These are phyloP conservation scores for Autographa gamma DNA, from an alignment of 2,888 invertebrate species.

Conservation along the genomic window DNA sequence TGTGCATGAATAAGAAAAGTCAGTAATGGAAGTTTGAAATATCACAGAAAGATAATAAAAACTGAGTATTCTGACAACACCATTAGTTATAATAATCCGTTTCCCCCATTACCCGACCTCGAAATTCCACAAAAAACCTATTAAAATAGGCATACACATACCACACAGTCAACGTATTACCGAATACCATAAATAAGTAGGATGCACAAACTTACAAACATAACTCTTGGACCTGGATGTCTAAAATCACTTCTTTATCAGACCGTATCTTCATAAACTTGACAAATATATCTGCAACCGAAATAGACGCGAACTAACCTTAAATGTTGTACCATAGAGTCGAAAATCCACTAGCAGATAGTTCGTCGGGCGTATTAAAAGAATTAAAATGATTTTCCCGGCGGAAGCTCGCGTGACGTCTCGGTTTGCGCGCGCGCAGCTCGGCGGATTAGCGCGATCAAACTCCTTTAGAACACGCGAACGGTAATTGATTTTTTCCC, in stretches of 20 bases:
- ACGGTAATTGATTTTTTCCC: slow-evolving; percentile 67
- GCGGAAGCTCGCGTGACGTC: slow-evolving; percentile 76
- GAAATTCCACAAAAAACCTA: slow-evolving; percentile 45
- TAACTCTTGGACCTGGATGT: slow-evolving; percentile 65
- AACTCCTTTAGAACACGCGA: slow-evolving; percentile 72
- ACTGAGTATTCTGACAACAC: slow-evolving; percentile 34
- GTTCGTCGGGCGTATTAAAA: slow-evolving; percentile 58
- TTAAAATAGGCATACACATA: slow-evolving; percentile 56
- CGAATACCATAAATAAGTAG: slow-evolving; percentile 60
- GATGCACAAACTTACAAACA: slow-evolving; percentile 60
- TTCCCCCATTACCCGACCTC: slow-evolving; percentile 39
- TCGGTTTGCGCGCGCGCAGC: slow-evolving; percentile 70
- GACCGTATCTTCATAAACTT: slow-evolving; percentile 73
- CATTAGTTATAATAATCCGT: slow-evolving; percentile 41
- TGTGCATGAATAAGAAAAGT: background rate
- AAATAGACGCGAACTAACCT: slow-evolving; percentile 30
- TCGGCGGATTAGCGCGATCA: slow-evolving; percentile 70
- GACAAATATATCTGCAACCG: slow-evolving; percentile 50
- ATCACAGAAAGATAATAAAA: slow-evolving; percentile 34
- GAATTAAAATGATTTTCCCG: slow-evolving; percentile 68
- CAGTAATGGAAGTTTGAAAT: slow-evolving; percentile 3
- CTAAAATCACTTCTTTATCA: slow-evolving; percentile 70
- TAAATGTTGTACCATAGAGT: slow-evolving; percentile 44
- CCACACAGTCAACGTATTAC: slow-evolving; percentile 54
- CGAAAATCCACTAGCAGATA: slow-evolving; percentile 37